Evolutionary conservation across 2,797 vertebrate species (phyloP), one percentile per base, ranked within the genome.

Genomic region (Xenops minutus): DNA sequence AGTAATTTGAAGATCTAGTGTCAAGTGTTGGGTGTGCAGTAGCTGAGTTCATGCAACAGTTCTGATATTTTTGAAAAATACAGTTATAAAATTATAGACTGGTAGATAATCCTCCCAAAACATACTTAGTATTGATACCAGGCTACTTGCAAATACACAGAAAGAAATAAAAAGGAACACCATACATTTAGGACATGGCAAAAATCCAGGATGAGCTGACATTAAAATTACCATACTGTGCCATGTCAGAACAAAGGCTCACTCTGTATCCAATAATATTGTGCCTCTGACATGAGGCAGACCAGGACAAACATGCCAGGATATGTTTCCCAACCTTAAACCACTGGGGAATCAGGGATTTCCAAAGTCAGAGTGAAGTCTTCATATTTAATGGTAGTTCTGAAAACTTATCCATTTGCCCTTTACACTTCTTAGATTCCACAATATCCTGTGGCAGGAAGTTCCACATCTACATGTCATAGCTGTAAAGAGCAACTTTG

Each of bases 221-320:
- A 58, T 49, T 30, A 64, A 52, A 76, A 59, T 19, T 0, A 7
- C 15, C 1, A 0, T 1, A 4, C 26, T 43, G 20, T 9, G 21
- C 32, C 71, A 26, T n/a, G 32, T 72, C 41, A 59, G 66, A 87
- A 49, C 12, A 72, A 55, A 87, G 26, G 32, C 61, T 36, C 23
- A 54, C 20, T 77, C 17, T 55, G 20, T 43, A 68, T 34, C 43
- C 67, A 68, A 22, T 14, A 55, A 44, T 55, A n/a, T 15, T 43
- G 5, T 30, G 43, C 29, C 34, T 61, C 54, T 39, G 55, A 78
- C 66, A 49, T 12, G 72, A 49, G 66, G 59, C 18, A 55, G 36
- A 44, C 63, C 10, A 27, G 19, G 30, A 15, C 14, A 59, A 61
- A 61, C 21, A 32, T 11, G 14, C 58, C 27, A 36, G 12, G 14